Evolutionary conservation across 1,140 invertebrate genomes (phyloP).

Genomic region (Drosophila busckii): DNA sequence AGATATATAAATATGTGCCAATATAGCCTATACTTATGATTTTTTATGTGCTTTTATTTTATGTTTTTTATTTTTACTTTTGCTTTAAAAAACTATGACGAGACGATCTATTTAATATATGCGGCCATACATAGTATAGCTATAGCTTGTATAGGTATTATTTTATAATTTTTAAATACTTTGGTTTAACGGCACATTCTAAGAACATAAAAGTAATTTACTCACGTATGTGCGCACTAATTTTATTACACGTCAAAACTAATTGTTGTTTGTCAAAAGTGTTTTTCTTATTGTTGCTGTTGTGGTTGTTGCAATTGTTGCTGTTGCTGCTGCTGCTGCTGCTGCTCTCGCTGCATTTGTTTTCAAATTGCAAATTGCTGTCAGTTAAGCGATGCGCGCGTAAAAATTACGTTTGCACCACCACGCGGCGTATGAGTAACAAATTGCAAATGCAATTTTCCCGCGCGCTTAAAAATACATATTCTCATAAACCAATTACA

Average conservation of each 20-base stretch:
- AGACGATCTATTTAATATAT: constrained; percentile 25
- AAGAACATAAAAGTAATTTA: no score
- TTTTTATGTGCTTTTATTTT: not conserved
- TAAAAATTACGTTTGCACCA: constrained; percentile 20
- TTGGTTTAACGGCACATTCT: no score
- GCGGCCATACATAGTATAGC: no score
- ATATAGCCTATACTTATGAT: constrained; percentile 53
- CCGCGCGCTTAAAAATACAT: constrained; percentile 8
- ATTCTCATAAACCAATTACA: constrained; percentile 23
- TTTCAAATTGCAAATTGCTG: constrained; percentile 46
- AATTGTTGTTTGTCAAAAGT: constrained; percentile 14
- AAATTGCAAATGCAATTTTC: constrained; percentile 11
- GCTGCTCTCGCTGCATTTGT: constrained; percentile 30
- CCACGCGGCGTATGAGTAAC: constrained; percentile 65
- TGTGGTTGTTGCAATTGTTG: constrained; percentile 26
- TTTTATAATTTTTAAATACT: no score
- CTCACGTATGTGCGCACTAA: no score
- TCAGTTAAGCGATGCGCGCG: constrained; percentile 49
- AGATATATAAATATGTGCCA: constrained; percentile 48
- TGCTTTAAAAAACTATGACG: constrained; percentile 41
- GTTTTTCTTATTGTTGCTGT: constrained; percentile 14
- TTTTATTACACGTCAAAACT: constrained; percentile 16
- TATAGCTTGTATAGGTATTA: no score
- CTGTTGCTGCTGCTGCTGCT: constrained; percentile 21
- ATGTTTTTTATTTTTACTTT: not conserved